Conservation (phyloP, 2,113 vertebrate species). For the Cygnus buccinator region DNA sequence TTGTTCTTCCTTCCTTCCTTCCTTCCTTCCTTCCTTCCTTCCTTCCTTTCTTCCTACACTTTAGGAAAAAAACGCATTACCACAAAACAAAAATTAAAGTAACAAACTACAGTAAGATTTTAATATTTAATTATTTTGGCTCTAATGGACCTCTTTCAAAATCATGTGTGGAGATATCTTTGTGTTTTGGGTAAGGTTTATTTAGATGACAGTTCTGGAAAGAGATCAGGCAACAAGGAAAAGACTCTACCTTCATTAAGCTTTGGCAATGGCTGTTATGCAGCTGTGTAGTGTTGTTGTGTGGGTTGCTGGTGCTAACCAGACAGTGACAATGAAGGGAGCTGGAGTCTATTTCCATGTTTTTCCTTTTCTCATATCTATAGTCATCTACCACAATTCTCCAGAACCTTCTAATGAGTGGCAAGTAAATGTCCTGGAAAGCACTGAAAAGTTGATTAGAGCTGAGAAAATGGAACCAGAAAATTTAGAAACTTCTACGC, state of each 20-base stretch:
- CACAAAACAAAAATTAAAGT: neutral
- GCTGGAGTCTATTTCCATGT: neutral
- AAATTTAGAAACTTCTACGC: neutral
- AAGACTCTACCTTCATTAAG: neutral
- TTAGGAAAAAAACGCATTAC: neutral
- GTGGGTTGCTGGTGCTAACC: neutral
- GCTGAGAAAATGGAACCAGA: neutral
- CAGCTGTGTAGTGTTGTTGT: neutral
- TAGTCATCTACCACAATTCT: neutral
- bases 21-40: no score
- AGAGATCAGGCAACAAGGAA: neutral
- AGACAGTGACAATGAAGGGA: neutral
- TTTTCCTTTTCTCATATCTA: neutral
- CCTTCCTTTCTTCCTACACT: no score
- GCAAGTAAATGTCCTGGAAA: neutral
- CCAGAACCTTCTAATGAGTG: neutral
- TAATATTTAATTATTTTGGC: neutral
- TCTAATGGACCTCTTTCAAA: neutral
- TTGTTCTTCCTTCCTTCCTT: no score
- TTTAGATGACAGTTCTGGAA: neutral
- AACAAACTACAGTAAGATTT: neutral
- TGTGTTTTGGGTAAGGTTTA: neutral
- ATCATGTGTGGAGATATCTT: neutral
- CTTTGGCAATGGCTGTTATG: neutral
- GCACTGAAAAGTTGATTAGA: neutral